Base-by-base conservation (phyloP, 1,140 invertebrate genomes). In the Calephelis nemesis region DNA sequence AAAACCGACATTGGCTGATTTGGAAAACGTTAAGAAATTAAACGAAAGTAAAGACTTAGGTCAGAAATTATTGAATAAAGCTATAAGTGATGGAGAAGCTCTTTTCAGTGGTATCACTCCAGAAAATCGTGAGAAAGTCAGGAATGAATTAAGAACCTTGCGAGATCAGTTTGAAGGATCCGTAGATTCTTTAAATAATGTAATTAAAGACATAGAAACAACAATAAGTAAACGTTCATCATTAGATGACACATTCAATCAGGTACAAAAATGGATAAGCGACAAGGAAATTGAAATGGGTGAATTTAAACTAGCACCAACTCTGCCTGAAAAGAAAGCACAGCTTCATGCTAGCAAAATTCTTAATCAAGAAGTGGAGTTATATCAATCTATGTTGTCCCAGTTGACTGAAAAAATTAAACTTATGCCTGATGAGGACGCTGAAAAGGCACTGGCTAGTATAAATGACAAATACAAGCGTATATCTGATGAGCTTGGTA, bases 201-300 rank as follows among this genome's bases (percentile, higher is more conserved):
- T 98, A 7, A 95, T 97, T 69, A 98, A 98, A 84, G 95, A 95
- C 75, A 95, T 98, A 48, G 97, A 98, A 92, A 96, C 94, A 19
- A 95, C 96, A 39, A 94, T 98, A 49, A 96, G 98, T 81, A 96
- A 98, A 75, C 94, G 97, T 82, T 97, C 96, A 7, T 97, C 97
- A 0, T 97, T 98, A 82, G 97, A 98, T 81, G 97, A 98, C 78
- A 98, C 96, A 72, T 96, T 96, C 74, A 94, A 94, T 63, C 96
- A 98, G 91, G 94, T 96, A 5, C 94, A 95, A 73, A 94, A 95
- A 78, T 98, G 97, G 95, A 93, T 98, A 7, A 92, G 93, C 47
- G 96, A 97, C 0, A 94, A 95, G 78, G 92, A 93, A 40, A 96
- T 96, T 85, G 87, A 96, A 10, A 93, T 94, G 0, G 93, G 94